Evolutionary conservation across 2,113 vertebrate species (phyloP).

Genomic region (Labrus mixtus): DNA sequence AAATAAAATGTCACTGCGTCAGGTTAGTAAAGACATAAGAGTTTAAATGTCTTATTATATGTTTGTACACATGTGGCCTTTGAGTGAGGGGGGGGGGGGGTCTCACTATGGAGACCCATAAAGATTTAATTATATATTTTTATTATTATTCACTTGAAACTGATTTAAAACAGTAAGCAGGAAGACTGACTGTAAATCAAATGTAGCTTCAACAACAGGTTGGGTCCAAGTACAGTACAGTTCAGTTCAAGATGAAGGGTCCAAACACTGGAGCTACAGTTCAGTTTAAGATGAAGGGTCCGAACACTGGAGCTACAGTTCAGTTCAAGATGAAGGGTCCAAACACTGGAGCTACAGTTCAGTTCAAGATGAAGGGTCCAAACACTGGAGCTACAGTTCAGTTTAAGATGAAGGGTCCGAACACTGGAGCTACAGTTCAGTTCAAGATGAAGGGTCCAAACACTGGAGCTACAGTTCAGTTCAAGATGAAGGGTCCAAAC

Average conservation of each 20-base stretch:
- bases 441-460: background rate
- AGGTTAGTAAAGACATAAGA: background rate
- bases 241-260: background rate
- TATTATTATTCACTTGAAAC: too few species aligned
- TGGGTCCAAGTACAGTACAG: background rate
- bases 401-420: background rate
- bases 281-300: background rate
- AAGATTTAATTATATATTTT: background rate
- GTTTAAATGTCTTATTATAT: background rate
- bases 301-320: background rate
- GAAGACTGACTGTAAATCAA: too few species aligned
- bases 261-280: background rate
- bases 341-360: background rate
- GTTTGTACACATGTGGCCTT: background rate
- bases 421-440: background rate
- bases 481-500: too few species aligned
- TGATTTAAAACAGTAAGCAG: too few species aligned
- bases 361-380: too few species aligned
- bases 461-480: background rate
- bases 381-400: too few species aligned
- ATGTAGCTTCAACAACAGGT: background rate
- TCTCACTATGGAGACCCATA: background rate
- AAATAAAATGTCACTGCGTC: background rate
- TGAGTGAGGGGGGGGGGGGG: background rate
- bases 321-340: background rate